A percentile compares a stretch with the other conserved stretches of the same genome.
These are phyloP conservation scores for Butorides virescens DNA, from an alignment of 2,113 vertebrate genomes.

Conservation along the genomic window DNA sequence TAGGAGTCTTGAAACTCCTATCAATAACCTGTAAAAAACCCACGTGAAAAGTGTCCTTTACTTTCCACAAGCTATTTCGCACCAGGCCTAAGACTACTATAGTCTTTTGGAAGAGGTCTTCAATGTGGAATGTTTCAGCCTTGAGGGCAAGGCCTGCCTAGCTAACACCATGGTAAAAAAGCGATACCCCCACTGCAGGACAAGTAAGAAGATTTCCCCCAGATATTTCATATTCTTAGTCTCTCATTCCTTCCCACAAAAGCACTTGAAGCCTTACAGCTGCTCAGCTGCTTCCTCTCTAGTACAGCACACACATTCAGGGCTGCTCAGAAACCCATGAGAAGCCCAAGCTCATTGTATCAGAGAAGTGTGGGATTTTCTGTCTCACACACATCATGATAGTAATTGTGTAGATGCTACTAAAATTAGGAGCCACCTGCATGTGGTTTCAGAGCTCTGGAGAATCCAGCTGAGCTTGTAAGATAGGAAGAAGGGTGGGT, in stretches of 20 bases:
- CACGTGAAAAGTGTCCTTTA: neutral
- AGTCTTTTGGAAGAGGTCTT: neutral
- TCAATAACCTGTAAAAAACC: neutral
- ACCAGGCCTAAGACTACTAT: fast-evolving
- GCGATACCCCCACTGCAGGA: neutral
- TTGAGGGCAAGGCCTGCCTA: neutral
- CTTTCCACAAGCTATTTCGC: neutral
- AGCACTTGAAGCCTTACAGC: slow-evolving; percentile 1
- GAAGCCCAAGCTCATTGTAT: neutral
- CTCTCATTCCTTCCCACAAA: neutral
- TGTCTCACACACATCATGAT: neutral
- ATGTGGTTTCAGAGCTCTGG: slow-evolving; percentile 14
- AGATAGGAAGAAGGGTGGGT: neutral
- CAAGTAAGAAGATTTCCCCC: neutral
- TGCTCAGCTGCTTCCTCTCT: neutral
- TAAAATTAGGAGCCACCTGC: slow-evolving; percentile 28
- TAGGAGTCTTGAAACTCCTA: neutral
- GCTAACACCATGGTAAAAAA: neutral
- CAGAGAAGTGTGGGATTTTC: neutral
- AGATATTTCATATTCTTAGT: neutral
- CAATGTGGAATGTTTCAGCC: neutral
- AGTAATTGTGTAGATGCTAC: neutral
- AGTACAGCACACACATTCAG: fast-evolving
- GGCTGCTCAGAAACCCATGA: neutral
- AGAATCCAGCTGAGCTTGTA: neutral